Conservation (phyloP, 2,113 vertebrate genomes). For the Gracilinanus agilis region DNA sequence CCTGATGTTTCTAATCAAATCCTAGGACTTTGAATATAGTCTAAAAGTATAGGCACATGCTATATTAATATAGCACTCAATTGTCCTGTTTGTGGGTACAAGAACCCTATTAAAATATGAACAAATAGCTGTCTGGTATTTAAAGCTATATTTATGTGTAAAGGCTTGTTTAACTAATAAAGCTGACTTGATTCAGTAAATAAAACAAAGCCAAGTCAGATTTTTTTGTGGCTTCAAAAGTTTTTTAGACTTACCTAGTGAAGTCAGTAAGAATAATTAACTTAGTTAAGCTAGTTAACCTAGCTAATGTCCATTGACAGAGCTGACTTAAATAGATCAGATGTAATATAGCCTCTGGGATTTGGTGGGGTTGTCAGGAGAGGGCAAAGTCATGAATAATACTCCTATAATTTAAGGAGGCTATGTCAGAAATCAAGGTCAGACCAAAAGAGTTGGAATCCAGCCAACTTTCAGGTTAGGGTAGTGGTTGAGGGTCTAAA, state of each 20-base stretch:
- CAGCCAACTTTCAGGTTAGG: background rate
- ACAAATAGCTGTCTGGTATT: slow-evolving; percentile 26
- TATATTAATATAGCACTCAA: slow-evolving; percentile 9
- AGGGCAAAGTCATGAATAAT: background rate
- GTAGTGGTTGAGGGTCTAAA: background rate
- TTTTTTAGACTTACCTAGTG: background rate
- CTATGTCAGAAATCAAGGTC: background rate
- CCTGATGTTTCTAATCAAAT: slow-evolving; percentile 78
- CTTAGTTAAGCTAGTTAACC: background rate
- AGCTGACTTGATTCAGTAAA: slow-evolving; percentile 22
- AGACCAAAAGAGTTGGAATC: background rate
- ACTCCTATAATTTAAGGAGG: background rate
- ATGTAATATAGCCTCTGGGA: background rate
- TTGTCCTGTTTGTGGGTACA: background rate
- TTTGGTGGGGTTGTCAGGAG: background rate
- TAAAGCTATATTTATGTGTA: slow-evolving; percentile 11
- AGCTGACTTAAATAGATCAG: background rate
- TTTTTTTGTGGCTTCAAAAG: background rate
- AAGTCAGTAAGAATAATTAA: background rate
- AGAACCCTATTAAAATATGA: background rate
- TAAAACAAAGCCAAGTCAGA: slow-evolving; percentile 5
- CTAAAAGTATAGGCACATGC: slow-evolving; percentile 44
- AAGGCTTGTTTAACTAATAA: slow-evolving; percentile 25
- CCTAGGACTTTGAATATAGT: slow-evolving; percentile 33
- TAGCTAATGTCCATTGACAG: background rate